These are phyloP conservation scores for Cylindroiulus punctatus DNA, from an alignment of 2,888 invertebrate species.

Conservation along the genomic window DNA sequence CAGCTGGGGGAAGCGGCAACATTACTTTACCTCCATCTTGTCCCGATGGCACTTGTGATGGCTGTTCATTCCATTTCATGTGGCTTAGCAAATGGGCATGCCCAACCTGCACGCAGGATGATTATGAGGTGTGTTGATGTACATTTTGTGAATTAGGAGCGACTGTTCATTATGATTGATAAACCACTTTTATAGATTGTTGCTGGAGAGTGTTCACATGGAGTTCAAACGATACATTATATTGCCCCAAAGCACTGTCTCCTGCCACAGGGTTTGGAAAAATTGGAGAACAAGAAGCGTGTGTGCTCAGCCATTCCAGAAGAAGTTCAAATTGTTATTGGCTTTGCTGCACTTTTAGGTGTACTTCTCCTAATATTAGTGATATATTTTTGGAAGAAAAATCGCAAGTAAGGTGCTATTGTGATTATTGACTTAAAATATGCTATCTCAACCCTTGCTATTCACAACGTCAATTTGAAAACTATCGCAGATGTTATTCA, in stretches of 20 bases:
- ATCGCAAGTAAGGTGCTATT: slow-evolving; percentile 62
- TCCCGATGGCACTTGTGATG: slow-evolving; percentile 73
- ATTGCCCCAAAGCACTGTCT: slow-evolving; percentile 66
- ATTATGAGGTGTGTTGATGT: slow-evolving; percentile 65
- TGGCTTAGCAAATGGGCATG: slow-evolving; percentile 70
- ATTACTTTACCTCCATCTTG: slow-evolving; percentile 68
- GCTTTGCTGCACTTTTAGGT: slow-evolving; percentile 63
- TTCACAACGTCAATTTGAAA: no score
- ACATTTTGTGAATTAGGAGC: neutral
- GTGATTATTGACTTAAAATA: no score
- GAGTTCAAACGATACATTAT: slow-evolving; percentile 70
- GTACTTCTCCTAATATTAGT: slow-evolving; percentile 64
- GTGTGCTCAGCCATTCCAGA: slow-evolving; percentile 60
- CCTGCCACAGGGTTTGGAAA: slow-evolving; percentile 61
- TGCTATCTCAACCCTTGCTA: no score
- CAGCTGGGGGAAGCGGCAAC: slow-evolving; percentile 62
- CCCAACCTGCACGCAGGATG: slow-evolving; percentile 69
- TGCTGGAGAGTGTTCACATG: slow-evolving; percentile 70
- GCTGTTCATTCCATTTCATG: slow-evolving; percentile 71
- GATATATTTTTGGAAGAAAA: slow-evolving; percentile 66
- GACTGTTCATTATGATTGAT: neutral
- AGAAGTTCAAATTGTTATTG: slow-evolving; percentile 62
- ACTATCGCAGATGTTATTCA: no score
- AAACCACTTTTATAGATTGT: slow-evolving; percentile 64
- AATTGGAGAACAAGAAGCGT: slow-evolving; percentile 60